A percentile compares a stretch with the other conserved stretches of the same genome.
Evolutionary conservation across 2,797 vertebrate genomes (phyloP).

Genomic region (Epinephelus coioides): DNA sequence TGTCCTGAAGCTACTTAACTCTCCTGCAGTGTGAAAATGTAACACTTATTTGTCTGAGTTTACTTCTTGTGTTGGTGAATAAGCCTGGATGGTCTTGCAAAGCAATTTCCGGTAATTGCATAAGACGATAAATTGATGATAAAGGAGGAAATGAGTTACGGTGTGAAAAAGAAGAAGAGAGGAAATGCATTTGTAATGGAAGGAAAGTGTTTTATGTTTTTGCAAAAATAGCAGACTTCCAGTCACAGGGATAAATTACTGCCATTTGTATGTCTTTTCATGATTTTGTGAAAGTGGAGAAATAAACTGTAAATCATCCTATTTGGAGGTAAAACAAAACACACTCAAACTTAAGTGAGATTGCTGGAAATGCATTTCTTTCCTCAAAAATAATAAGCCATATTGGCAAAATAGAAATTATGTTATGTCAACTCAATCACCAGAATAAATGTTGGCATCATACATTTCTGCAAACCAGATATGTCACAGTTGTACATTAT

Average conservation of each 20-base stretch:
- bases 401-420: background rate
- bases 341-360: slow-evolving; percentile 20
- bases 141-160: slow-evolving; percentile 39
- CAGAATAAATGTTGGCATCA: too few species aligned
- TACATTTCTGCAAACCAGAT: too few species aligned
- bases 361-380: background rate
- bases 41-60: slow-evolving; percentile 15
- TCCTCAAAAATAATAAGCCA: background rate
- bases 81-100: slow-evolving; percentile 22
- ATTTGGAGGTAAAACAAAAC: slow-evolving; percentile 26
- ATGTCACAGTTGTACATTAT: too few species aligned
- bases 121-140: slow-evolving; percentile 50
- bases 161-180: slow-evolving; percentile 36
- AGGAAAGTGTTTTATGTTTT: slow-evolving; percentile 53
- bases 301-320: slow-evolving; percentile 55
- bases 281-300: slow-evolving; percentile 46
- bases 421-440: too few species aligned
- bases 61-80: slow-evolving; percentile 27
- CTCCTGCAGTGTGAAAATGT: slow-evolving; percentile 17
- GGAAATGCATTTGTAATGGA: slow-evolving; percentile 59
- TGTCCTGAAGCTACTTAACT: slow-evolving; percentile 17
- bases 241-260: slow-evolving; percentile 47
- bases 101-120: slow-evolving; percentile 61
- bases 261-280: slow-evolving; percentile 54
- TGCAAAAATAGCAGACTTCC: slow-evolving; percentile 38